Percentiles rank a stretch among this genome's conserved stretches.
Evolutionary conservation across 2,113 vertebrate species (phyloP).

Genomic region (Nansenia antarctica): DNA sequence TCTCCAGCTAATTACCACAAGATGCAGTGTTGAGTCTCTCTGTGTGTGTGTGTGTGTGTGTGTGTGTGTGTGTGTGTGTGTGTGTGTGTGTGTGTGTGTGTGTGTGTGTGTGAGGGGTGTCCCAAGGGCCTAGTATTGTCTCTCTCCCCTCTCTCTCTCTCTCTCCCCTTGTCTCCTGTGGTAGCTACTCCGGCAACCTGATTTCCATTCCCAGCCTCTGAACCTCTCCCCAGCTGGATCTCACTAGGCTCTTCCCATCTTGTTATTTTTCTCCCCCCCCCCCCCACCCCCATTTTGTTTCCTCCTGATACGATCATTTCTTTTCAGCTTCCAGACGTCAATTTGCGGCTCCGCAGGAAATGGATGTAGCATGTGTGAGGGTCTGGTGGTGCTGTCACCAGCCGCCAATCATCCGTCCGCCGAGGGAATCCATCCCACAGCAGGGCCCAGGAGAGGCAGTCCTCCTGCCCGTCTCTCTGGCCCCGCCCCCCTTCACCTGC

Average conservation of each 20-base stretch:
- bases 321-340: slow-evolving; percentile 34
- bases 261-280: slow-evolving; percentile 5
- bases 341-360: slow-evolving; percentile 38
- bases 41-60: not conserved
- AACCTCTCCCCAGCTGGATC: slow-evolving; percentile 10
- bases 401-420: slow-evolving; percentile 6
- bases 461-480: not conserved
- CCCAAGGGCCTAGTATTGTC: slow-evolving; percentile 23
- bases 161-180: slow-evolving; percentile 19
- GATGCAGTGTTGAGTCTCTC: slow-evolving; percentile 11
- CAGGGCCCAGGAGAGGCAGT: not conserved
- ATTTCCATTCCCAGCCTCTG: slow-evolving; percentile 8
- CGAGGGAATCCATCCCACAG: slow-evolving; percentile 3
- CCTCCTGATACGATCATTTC: slow-evolving; percentile 2
- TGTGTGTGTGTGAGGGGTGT: slow-evolving; percentile 11
- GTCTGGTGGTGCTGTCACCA: slow-evolving; percentile 38
- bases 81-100: too few relatives aligned
- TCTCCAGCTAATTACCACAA: slow-evolving; percentile 15
- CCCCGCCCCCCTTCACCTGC: slow-evolving; percentile 6
- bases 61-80: not conserved
- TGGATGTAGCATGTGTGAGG: slow-evolving; percentile 50
- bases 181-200: slow-evolving; percentile 7
- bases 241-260: not conserved
- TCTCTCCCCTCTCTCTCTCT: not conserved
- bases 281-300: not conserved